A percentile compares a stretch with the other conserved stretches of the same genome.
Evolutionary conservation across 2,888 invertebrate species (phyloP).

Genomic region (Latheticus oryzae): DNA sequence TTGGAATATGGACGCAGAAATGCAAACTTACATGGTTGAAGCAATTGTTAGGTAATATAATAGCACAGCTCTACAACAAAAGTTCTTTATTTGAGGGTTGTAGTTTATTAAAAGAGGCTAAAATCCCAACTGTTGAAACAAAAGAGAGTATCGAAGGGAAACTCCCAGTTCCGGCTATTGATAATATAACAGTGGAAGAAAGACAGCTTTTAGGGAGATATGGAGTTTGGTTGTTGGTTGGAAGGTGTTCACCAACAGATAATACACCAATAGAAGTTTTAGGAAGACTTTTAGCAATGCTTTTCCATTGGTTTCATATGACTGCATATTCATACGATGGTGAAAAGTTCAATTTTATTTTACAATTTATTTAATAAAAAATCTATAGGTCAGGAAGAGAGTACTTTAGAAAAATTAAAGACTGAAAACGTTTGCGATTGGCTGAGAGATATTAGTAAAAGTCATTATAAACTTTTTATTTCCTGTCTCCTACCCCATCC

Average conservation of each 20-base stretch:
- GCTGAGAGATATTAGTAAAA: constrained; percentile 85
- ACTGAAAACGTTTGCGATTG: constrained; percentile 93
- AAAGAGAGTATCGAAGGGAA: constrained; percentile 65
- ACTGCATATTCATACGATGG: constrained; percentile 97
- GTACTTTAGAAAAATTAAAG: constrained; percentile 91
- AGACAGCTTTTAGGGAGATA: constrained; percentile 91
- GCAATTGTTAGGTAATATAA: constrained; percentile 84
- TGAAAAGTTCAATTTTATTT: constrained; percentile 63
- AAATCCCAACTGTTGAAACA: constrained; percentile 78
- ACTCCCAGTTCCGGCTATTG: constrained; percentile 67
- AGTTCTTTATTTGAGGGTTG: background rate
- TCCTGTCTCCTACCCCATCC: constrained; percentile 96
- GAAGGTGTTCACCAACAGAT: constrained; percentile 85
- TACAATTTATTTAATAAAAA: constrained; percentile 46
- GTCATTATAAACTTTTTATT: constrained; percentile 90
- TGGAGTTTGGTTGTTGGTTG: constrained; percentile 97
- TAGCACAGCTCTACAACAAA: background rate
- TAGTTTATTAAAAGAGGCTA: constrained; percentile 92
- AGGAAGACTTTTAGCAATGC: constrained; percentile 92
- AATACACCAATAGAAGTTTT: constrained; percentile 83
- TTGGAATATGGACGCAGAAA: constrained; percentile 90
- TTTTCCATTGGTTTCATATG: constrained; percentile 99
- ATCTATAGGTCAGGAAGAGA: constrained; percentile 79
- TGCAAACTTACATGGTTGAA: constrained; percentile 94
- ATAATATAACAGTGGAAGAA: constrained; percentile 85